Percentiles rank a stretch among this genome's conserved stretches.
phyloP scores from a whole-genome alignment of 2,888 invertebrate genomes.

The Noctuana brunneofusca region DNA sequence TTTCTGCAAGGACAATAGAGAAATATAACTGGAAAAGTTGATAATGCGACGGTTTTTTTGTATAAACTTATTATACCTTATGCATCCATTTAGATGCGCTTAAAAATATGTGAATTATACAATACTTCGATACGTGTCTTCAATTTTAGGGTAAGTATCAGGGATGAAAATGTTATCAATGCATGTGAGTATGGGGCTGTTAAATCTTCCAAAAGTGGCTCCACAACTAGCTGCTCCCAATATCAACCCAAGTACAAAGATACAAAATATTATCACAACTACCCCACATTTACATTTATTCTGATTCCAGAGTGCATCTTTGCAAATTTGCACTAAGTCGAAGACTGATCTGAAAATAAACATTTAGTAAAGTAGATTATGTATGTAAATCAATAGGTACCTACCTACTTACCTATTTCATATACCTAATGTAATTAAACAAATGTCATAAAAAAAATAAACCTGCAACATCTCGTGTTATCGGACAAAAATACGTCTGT shows the following conservation, averaged over 20 bases:
- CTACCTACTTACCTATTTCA: too few species aligned
- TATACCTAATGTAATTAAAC: background rate
- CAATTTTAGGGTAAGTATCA: slow-evolving; percentile 48
- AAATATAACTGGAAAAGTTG: too few species aligned
- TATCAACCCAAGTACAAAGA: slow-evolving; percentile 60
- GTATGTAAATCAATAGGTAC: background rate
- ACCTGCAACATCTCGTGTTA: slow-evolving; percentile 66
- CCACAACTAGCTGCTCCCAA: slow-evolving; percentile 71
- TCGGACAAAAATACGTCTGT: slow-evolving; percentile 64
- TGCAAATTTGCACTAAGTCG: slow-evolving; percentile 60
- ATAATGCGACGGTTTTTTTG: too few species aligned
- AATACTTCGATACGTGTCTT: slow-evolving; percentile 58
- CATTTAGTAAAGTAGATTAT: background rate
- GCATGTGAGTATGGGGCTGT: slow-evolving; percentile 67
- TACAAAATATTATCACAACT: slow-evolving; percentile 45
- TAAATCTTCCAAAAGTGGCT: slow-evolving; percentile 59
- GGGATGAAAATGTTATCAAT: slow-evolving; percentile 64
- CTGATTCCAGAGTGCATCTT: slow-evolving; percentile 52
- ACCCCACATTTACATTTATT: slow-evolving; percentile 55
- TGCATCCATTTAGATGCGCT: background rate
- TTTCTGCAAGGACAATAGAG: too few species aligned
- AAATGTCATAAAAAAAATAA: slow-evolving; percentile 5
- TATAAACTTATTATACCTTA: too few species aligned
- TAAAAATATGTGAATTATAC: slow-evolving; percentile 37
- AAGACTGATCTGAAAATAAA: slow-evolving; percentile 59